phyloP scores from a whole-genome alignment of 2,888 invertebrate genomes.

The Pristionchus mayeri region DNA sequence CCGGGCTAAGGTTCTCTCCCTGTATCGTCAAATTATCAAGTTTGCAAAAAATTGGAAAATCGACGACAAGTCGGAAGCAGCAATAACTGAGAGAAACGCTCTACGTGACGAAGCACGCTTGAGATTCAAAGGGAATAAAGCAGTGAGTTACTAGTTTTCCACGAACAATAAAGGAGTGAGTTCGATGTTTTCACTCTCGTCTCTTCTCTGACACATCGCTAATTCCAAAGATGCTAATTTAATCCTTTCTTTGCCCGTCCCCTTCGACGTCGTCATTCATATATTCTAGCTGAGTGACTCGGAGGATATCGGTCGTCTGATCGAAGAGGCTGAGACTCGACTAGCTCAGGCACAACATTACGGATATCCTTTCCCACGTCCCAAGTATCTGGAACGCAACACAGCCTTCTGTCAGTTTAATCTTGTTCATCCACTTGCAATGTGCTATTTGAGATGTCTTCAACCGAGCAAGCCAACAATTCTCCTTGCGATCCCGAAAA shows the following conservation, averaged over 20 bases:
- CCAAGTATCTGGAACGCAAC: slow-evolving; percentile 67
- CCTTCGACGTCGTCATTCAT: not conserved
- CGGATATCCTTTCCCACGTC: slow-evolving; percentile 70
- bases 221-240: not conserved
- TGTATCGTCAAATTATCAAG: slow-evolving; percentile 58
- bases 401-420: slow-evolving; percentile 65
- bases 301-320: slow-evolving; percentile 61
- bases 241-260: not conserved
- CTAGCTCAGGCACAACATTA: slow-evolving; percentile 70
- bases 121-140: too few species aligned
- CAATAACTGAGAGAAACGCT: slow-evolving; percentile 54
- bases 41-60: slow-evolving; percentile 59
- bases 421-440: not conserved
- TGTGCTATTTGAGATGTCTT: slow-evolving; percentile 31
- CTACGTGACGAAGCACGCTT: slow-evolving; percentile 63
- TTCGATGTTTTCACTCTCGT: not conserved
- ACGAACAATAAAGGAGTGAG: slow-evolving; percentile 61
- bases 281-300: slow-evolving; percentile 60
- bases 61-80: slow-evolving; percentile 60
- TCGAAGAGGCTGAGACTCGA: slow-evolving; percentile 64
- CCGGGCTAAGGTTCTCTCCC: slow-evolving; percentile 21
- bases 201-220: too few species aligned
- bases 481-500: slow-evolving; percentile 43
- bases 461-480: slow-evolving; percentile 18
- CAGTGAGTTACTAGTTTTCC: too few species aligned